Evolutionary conservation across 2,797 vertebrate genomes (phyloP).

Genomic region (Pseudochromis fuscus): DNA sequence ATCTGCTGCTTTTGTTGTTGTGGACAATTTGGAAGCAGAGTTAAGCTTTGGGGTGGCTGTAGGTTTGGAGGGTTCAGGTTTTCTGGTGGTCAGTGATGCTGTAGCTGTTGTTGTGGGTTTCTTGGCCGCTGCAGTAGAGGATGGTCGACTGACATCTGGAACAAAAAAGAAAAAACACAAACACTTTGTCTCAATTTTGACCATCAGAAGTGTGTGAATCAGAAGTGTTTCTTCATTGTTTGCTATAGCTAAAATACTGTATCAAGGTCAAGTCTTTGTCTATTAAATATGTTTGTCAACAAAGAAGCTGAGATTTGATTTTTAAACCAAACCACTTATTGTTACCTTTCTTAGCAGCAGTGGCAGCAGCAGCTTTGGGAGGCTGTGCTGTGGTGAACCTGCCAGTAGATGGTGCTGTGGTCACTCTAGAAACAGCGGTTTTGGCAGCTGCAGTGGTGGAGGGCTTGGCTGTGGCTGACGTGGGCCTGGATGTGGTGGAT

Average conservation of each 20-base stretch:
- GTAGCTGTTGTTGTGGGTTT: constrained; percentile 63
- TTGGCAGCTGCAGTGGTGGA: constrained; percentile 45
- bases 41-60: constrained; percentile 43
- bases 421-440: constrained; percentile 60
- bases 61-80: constrained; percentile 71
- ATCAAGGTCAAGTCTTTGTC: no score
- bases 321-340: no score
- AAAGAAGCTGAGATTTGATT: no score
- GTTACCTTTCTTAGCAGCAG: constrained; percentile 82
- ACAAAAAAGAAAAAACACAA: constrained; percentile 27
- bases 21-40: constrained; percentile 59
- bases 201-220: no score
- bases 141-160: constrained; percentile 78
- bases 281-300: no score
- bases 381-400: constrained; percentile 65
- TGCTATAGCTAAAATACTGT: background rate
- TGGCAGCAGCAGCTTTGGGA: constrained; percentile 54
- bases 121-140: constrained; percentile 58
- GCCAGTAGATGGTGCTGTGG: constrained; percentile 71
- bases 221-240: no score
- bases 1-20: constrained; percentile 47
- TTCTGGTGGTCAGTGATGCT: constrained; percentile 67
- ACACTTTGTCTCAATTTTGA: no score
- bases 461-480: constrained; percentile 43
- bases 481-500: constrained; percentile 35